These are phyloP conservation scores for Euphysa ruthae DNA, from an alignment of 30 jellyfish, hydroid and myxozoan genomes.

Conservation along the genomic window DNA sequence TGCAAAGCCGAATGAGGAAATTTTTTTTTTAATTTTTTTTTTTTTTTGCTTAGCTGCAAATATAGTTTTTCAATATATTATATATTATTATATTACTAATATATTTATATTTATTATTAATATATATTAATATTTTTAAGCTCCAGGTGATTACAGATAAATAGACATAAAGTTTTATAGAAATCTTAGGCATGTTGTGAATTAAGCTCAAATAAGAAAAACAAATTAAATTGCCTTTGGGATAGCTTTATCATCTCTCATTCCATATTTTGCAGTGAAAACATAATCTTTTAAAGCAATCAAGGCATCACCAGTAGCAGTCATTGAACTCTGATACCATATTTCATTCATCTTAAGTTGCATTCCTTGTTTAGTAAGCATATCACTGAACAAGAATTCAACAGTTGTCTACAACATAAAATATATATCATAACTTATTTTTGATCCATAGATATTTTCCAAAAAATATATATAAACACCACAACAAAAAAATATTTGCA, in stretches of 20 bases:
- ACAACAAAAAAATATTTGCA: neutral
- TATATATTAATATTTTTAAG: no score
- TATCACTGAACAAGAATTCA: conserved; percentile 33
- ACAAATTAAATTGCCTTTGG: conserved; percentile 88
- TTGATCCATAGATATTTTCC: neutral
- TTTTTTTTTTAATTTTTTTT: no score
- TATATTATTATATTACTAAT: no score
- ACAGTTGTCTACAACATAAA: conserved; percentile 30
- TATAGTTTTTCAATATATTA: no score
- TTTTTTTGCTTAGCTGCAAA: no score
- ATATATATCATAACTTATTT: neutral
- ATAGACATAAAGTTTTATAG: no score
- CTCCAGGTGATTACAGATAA: no score
- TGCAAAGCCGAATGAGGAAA: no score
- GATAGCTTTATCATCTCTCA: conserved; percentile 66
- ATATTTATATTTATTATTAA: no score
- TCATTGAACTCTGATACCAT: conserved; percentile 58
- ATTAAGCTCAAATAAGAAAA: no score
- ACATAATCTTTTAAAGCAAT: conserved; percentile 23
- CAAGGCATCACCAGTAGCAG: conserved; percentile 96
- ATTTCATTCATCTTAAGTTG: conserved; percentile 49
- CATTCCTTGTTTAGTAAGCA: conserved; percentile 36
- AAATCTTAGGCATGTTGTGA: no score
- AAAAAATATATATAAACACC: neutral
- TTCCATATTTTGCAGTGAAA: conserved; percentile 49